phyloP scores from a whole-genome alignment of 2,113 vertebrate species.

The Coregonus clupeaformis region DNA sequence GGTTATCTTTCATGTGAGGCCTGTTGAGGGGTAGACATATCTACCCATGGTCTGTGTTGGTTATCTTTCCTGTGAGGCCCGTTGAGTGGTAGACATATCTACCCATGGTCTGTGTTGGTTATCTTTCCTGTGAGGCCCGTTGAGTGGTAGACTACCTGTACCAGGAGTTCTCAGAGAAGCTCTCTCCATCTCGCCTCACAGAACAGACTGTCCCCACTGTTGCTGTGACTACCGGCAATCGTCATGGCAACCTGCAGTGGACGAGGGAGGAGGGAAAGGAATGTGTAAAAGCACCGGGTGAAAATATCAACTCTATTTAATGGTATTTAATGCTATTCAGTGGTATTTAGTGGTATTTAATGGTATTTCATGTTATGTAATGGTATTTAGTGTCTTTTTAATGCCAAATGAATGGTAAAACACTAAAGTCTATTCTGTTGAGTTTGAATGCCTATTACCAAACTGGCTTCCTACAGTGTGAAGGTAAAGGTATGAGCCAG shows the following conservation, averaged over 20 bases:
- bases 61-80: too few species aligned
- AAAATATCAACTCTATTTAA: neutral
- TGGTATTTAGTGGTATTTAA: too few species aligned
- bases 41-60: too few species aligned
- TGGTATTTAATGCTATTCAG: too few species aligned
- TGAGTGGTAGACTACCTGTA: neutral
- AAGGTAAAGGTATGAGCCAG: conserved; percentile 18
- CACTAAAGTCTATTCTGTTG: neutral
- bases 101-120: too few species aligned
- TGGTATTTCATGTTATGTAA: too few species aligned
- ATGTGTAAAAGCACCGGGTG: neutral
- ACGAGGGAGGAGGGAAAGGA: conserved; percentile 7
- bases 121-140: neutral
- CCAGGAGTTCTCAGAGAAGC: conserved; percentile 5
- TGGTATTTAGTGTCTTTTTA: too few species aligned
- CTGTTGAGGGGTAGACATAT: neutral
- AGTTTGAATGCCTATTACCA: neutral
- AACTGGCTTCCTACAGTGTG: neutral
- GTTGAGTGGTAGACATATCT: neutral
- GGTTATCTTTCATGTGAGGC: neutral
- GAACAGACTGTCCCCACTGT: conserved; percentile 28
- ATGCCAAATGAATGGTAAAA: neutral
- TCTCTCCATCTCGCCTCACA: conserved; percentile 15
- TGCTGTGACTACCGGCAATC: conserved; percentile 37
- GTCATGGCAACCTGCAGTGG: conserved; percentile 33